Evolutionary conservation across 2,113 vertebrate genomes (phyloP).

Genomic region (Psittacus erithacus): DNA sequence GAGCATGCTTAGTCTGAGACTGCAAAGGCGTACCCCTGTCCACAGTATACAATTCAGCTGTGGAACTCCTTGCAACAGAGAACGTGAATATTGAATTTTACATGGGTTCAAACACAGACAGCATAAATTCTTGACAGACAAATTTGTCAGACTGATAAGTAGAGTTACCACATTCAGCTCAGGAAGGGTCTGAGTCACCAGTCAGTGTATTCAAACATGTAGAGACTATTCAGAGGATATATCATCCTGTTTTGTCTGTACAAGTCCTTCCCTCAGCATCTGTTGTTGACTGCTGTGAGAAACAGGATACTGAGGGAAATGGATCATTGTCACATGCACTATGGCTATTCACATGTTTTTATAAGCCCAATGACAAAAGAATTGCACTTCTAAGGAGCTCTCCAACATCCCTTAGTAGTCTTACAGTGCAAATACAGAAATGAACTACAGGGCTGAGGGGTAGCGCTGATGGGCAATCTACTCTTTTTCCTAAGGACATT

Average conservation of each 20-base stretch:
- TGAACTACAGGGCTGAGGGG: background rate
- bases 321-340: background rate
- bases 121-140: background rate
- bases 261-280: background rate
- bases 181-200: background rate
- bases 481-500: background rate
- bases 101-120: background rate
- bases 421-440: background rate
- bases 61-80: background rate
- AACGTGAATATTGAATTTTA: background rate
- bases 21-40: background rate
- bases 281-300: background rate
- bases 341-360: background rate
- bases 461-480: background rate
- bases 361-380: background rate
- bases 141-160: background rate
- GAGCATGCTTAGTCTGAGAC: background rate
- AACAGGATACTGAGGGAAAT: background rate
- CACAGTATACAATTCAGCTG: background rate
- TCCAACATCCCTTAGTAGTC: background rate
- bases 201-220: background rate
- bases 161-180: background rate
- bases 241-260: background rate
- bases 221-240: background rate
- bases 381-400: background rate